A percentile compares a stretch with the other conserved stretches of the same genome.
These are phyloP conservation scores for Suillia variegata DNA, from an alignment of 2,888 invertebrate species.

Conservation along the genomic window DNA sequence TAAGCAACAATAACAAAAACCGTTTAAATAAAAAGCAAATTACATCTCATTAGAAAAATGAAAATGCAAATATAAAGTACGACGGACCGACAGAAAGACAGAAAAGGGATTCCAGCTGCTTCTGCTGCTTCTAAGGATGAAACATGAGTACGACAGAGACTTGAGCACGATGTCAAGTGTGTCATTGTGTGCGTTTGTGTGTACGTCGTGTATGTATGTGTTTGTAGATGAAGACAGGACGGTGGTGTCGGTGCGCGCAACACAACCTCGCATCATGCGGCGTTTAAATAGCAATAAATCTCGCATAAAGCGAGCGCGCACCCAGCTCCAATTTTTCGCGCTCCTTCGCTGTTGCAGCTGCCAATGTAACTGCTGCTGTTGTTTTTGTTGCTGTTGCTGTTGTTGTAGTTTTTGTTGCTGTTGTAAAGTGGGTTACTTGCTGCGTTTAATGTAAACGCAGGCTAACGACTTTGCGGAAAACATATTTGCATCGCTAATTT, in stretches of 20 bases:
- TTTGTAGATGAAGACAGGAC: neutral
- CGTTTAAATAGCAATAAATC: slow-evolving; percentile 57
- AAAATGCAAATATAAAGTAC: slow-evolving; percentile 45
- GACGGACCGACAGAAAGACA: neutral
- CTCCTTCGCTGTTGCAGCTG: slow-evolving; percentile 12
- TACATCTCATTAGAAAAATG: slow-evolving; percentile 55
- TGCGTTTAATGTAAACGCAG: slow-evolving; percentile 26
- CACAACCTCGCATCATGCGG: slow-evolving; percentile 43
- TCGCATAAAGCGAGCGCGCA: slow-evolving; percentile 47
- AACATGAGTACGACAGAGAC: slow-evolving; percentile 9
- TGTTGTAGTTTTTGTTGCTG: too few relatives aligned
- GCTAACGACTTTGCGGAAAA: slow-evolving; percentile 38
- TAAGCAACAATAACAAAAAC: slow-evolving; percentile 6
- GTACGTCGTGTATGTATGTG: slow-evolving; percentile 1
- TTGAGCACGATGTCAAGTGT: slow-evolving; percentile 23
- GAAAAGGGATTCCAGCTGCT: neutral
- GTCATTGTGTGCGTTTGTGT: slow-evolving; percentile 2
- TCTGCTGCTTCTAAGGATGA: neutral
- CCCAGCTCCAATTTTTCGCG: slow-evolving; percentile 7
- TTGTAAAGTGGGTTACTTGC: slow-evolving; percentile 6
- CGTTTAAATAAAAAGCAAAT: slow-evolving; percentile 50
- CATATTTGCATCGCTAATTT: slow-evolving; percentile 58
- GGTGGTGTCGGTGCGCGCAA: neutral
- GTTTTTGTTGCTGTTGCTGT: slow-evolving; percentile 2
- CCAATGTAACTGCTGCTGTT: slow-evolving; percentile 5